Percentiles rank a stretch among this genome's conserved stretches.
phyloP scores from a whole-genome alignment of 2,888 invertebrate species.

The Watsonalla binaria region DNA sequence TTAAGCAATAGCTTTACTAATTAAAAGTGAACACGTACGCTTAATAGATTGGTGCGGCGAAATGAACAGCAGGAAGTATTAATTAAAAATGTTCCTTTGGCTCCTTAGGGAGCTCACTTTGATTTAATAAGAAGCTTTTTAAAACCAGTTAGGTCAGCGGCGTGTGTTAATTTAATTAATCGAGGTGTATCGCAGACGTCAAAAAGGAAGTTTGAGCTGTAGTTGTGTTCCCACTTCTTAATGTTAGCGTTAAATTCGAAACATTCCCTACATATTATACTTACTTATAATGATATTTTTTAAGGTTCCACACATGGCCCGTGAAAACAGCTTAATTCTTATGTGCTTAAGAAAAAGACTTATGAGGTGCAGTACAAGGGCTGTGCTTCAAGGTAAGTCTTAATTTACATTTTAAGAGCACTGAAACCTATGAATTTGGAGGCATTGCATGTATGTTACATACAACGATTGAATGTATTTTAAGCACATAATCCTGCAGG shows the following conservation, averaged over 20 bases:
- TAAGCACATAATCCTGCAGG: background rate
- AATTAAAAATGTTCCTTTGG: slow-evolving; percentile 37
- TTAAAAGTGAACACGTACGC: background rate
- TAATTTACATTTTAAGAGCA: too few relatives aligned
- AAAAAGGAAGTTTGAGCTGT: background rate
- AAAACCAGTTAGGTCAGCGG: slow-evolving; percentile 29
- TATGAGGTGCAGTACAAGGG: too few relatives aligned
- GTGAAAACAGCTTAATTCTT: too few relatives aligned
- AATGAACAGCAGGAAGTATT: slow-evolving; percentile 19
- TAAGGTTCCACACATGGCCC: too few relatives aligned
- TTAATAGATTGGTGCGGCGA: background rate
- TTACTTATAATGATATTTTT: too few relatives aligned
- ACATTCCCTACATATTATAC: too few relatives aligned
- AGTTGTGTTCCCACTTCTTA: background rate
- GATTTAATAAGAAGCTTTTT: slow-evolving; percentile 41
- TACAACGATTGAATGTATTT: too few relatives aligned
- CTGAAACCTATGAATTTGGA: too few relatives aligned
- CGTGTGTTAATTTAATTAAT: slow-evolving; percentile 42
- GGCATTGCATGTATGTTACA: too few relatives aligned
- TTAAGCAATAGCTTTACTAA: background rate
- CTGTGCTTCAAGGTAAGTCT: too few relatives aligned
- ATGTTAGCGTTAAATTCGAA: background rate
- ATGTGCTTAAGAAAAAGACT: too few relatives aligned
- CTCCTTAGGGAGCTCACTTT: slow-evolving; percentile 22
- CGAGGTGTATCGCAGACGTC: slow-evolving; percentile 20